Conservation (phyloP, 2,888 invertebrate species). For the Ornithoptera alexandrae region DNA sequence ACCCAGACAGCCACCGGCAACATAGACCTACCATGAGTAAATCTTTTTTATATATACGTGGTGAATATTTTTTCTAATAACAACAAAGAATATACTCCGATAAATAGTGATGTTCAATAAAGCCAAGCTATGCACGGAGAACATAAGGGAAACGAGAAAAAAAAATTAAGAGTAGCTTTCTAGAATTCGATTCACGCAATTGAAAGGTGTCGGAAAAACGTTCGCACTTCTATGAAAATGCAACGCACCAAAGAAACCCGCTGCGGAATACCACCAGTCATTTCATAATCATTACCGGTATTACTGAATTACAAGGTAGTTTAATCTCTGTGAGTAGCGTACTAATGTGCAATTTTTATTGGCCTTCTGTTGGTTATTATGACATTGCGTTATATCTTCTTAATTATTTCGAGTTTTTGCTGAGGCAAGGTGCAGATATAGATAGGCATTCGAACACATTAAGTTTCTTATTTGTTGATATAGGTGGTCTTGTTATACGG, state of each 20-base stretch:
- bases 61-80: too few species aligned
- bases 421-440: slow-evolving; percentile 75
- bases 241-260: slow-evolving; percentile 71
- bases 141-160: slow-evolving; percentile 7
- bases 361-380: slow-evolving; percentile 56
- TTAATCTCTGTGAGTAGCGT: slow-evolving; percentile 59
- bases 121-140: slow-evolving; percentile 17
- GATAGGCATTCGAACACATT: slow-evolving; percentile 43
- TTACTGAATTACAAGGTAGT: slow-evolving; percentile 52
- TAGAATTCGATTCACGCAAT: slow-evolving; percentile 76
- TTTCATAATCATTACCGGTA: slow-evolving; percentile 59
- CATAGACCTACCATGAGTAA: too few species aligned
- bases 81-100: not conserved
- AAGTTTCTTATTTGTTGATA: slow-evolving; percentile 41
- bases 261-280: slow-evolving; percentile 67
- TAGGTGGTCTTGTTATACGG: slow-evolving; percentile 40
- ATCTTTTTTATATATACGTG: too few species aligned
- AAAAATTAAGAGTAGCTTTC: slow-evolving; percentile 60
- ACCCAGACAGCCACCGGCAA: too few species aligned
- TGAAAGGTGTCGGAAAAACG: slow-evolving; percentile 79
- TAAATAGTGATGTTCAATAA: slow-evolving; percentile 21
- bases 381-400: slow-evolving; percentile 56
- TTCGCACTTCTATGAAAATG: slow-evolving; percentile 77
- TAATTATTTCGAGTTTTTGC: slow-evolving; percentile 79
- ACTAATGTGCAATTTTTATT: slow-evolving; percentile 65